Percentiles rank a stretch among this genome's conserved stretches.
Conservation (phyloP, 2,888 invertebrate species). For the Phengaris arion region DNA sequence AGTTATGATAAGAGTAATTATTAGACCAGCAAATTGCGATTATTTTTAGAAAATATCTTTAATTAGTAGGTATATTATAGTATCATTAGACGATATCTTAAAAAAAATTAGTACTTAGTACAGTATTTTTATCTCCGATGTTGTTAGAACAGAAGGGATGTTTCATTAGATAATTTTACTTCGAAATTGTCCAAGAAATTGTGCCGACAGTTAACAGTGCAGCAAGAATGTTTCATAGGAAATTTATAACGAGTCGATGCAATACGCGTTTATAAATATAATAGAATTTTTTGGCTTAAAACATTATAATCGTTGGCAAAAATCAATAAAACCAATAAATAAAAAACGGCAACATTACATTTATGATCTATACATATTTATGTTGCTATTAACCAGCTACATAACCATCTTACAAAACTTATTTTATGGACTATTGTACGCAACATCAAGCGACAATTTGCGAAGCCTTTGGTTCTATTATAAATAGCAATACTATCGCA, state of each 20-base stretch:
- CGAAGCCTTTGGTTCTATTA: background rate
- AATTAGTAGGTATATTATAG: background rate
- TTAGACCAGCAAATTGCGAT: too few relatives aligned
- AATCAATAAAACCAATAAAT: too few relatives aligned
- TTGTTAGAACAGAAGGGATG: background rate
- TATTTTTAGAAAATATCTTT: background rate
- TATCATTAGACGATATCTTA: background rate
- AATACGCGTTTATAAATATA: background rate
- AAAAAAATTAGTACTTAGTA: background rate
- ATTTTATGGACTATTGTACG: conserved; percentile 5
- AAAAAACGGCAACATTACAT: background rate
- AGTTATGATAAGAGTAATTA: too few relatives aligned
- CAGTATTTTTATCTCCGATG: background rate
- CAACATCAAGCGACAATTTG: background rate
- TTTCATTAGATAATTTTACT: background rate
- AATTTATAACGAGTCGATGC: background rate
- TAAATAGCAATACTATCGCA: background rate
- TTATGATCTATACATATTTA: background rate
- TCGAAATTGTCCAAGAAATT: background rate
- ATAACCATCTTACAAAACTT: background rate
- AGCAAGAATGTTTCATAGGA: background rate
- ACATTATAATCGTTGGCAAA: too few relatives aligned
- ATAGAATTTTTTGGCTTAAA: background rate
- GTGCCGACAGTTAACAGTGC: background rate
- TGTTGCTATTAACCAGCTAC: background rate